Percentiles rank a stretch among this genome's conserved stretches.
phyloP scores from a whole-genome alignment of 1,140 invertebrate genomes.

The Sycophaga agraensis region DNA sequence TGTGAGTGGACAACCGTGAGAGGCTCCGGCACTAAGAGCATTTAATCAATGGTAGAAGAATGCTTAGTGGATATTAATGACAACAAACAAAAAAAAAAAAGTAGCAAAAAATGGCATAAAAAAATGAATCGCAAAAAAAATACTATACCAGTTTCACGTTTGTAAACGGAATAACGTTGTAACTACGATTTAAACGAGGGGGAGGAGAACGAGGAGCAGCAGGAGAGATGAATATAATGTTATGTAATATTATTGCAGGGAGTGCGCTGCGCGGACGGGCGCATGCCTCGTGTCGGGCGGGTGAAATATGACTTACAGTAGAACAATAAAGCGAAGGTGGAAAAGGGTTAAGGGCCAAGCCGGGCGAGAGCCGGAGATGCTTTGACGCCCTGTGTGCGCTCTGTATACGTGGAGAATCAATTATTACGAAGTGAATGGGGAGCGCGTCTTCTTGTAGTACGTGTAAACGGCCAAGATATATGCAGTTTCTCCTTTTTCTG shows the following conservation, averaged over 20 bases:
- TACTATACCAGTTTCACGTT: slow-evolving; percentile 41
- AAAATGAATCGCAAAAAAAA: slow-evolving; percentile 30
- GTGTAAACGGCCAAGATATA: too few species aligned
- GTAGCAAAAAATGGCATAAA: slow-evolving; percentile 16
- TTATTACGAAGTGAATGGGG: not conserved
- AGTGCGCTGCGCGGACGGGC: slow-evolving; percentile 24
- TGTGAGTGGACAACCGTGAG: slow-evolving; percentile 33
- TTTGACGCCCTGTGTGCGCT: not conserved
- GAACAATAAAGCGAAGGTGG: slow-evolving; percentile 24
- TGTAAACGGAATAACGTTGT: slow-evolving; percentile 39
- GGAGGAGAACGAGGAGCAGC: too few species aligned
- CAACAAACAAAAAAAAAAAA: slow-evolving; percentile 20
- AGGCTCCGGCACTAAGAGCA: slow-evolving; percentile 47
- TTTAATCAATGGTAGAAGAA: slow-evolving; percentile 52
- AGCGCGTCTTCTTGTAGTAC: slow-evolving; percentile 4
- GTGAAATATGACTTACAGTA: slow-evolving; percentile 1
- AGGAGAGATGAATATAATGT: slow-evolving; percentile 39
- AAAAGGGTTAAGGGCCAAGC: slow-evolving; percentile 17
- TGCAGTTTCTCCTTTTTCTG: not conserved
- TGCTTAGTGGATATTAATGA: slow-evolving; percentile 46
- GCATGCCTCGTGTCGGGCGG: slow-evolving; percentile 25
- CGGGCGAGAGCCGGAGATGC: not conserved
- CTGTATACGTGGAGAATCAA: not conserved
- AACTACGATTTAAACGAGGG: slow-evolving; percentile 37
- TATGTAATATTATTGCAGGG: slow-evolving; percentile 42